Base-by-base conservation (phyloP, 2,797 vertebrate genomes). In the Enteromius mattozi region DNA sequence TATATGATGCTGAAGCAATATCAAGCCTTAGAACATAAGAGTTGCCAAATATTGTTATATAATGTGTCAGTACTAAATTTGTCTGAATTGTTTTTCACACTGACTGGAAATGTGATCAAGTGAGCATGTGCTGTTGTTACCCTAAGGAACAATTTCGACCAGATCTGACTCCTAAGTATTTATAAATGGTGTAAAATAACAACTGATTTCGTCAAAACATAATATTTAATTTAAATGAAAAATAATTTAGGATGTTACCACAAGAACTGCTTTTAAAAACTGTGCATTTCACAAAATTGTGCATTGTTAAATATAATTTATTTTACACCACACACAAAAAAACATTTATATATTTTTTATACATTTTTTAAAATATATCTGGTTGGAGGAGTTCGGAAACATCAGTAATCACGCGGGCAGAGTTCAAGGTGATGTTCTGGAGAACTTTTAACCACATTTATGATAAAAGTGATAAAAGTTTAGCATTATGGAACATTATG, bases 301-400 rank as follows among this genome's bases (percentile, higher is more conserved):
- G 59, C 33, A 56, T 49, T 82, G 76, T 77, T 82, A 72, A 80
- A 86, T 77, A 37, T 78, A 54, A 68, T 72, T 86, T 51, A 70
- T 84, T 78, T 7, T 68, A 33, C 75, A 24, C 66, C 35, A 78
- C 63, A 86, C 35, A 70, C 42, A 45, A 24, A 61, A 59, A 14
- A 61, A 63, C 40, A 81, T 81, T 72, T 17, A 47, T 78, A 69
- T 45, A 37, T 37, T 72, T 78, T 21, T 16, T 49, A 19, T 42
- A 42, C 0, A 42, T 42, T 42, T 42, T 30, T 30, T 30, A 61
- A 49, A 56, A 61, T n/a, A 75, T n/a, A 61, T 49, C 21, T 17
- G 66, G 45, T 74, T 37, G 72, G 24, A 88, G 71, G 81, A n/a
- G 45, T 51, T 40, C 49, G 42, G 35, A 59, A 42, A 30, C 56